Percentiles rank a stretch among this genome's conserved stretches.
Conservation (phyloP, 2,797 vertebrate species). For the Catostomus latipinnis region DNA sequence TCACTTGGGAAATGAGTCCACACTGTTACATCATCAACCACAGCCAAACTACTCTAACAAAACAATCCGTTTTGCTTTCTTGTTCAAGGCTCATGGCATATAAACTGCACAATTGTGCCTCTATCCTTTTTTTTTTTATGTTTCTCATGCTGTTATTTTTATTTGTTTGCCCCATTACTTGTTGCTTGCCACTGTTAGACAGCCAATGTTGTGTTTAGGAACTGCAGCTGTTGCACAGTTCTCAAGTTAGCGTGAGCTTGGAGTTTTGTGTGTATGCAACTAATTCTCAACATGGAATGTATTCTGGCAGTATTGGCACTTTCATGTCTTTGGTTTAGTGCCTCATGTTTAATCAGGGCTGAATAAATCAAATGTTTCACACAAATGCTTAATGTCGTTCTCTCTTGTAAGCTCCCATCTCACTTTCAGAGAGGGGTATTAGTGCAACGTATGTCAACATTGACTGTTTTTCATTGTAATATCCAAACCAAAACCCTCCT, state of each 20-base stretch:
- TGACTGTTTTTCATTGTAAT: not conserved
- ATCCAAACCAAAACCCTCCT: not conserved
- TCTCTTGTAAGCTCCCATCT: not conserved
- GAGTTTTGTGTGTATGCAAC: not conserved
- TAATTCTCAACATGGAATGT: not conserved
- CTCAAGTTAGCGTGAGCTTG: too few relatives aligned
- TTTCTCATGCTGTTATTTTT: too few relatives aligned
- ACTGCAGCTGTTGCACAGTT: not conserved
- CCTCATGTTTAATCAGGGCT: not conserved
- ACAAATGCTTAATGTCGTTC: not conserved
- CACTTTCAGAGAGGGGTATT: not conserved
- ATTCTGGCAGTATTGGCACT: not conserved
- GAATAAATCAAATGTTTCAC: not conserved
- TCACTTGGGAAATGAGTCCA: conserved; percentile 6
- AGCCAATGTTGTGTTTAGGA: not conserved
- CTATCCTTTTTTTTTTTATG: too few relatives aligned
- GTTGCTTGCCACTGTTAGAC: not conserved
- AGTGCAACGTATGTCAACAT: not conserved
- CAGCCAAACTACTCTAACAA: not conserved
- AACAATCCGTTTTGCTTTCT: not conserved
- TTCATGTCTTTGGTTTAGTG: not conserved
- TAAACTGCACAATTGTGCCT: too few relatives aligned
- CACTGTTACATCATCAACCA: not conserved
- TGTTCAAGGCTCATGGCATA: not conserved
- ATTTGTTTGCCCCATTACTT: not conserved